A percentile compares a stretch with the other conserved stretches of the same genome.
Evolutionary conservation across 2,888 invertebrate species (phyloP).

Genomic region (Blastobasis lacticolella): DNA sequence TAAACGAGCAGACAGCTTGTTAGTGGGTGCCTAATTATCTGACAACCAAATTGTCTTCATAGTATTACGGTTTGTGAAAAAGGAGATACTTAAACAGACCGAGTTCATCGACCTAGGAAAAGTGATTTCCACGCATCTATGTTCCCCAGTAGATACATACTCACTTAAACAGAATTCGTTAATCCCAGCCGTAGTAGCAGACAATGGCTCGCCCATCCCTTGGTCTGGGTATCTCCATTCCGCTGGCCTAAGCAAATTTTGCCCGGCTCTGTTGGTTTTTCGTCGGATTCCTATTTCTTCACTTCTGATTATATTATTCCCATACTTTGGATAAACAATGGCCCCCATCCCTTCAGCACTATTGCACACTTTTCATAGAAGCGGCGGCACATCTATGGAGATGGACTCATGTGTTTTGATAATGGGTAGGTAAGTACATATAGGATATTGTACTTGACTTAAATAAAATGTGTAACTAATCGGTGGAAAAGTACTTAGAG

Average conservation of each 20-base stretch:
- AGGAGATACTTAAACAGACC: no score
- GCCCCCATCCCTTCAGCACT: constrained; percentile 66
- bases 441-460: no score
- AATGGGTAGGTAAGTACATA: no score
- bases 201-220: constrained; percentile 45
- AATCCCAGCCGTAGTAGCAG: constrained; percentile 35
- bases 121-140: not conserved
- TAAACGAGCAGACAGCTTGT: no score
- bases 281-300: constrained; percentile 71
- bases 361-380: constrained; percentile 42
- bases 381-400: constrained; percentile 35
- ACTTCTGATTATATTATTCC: constrained; percentile 72
- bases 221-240: constrained; percentile 52
- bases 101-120: no score
- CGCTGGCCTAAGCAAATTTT: constrained; percentile 75
- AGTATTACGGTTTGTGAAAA: no score
- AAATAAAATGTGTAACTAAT: no score
- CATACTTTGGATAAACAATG: constrained; percentile 72
- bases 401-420: constrained; percentile 17
- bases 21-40: no score
- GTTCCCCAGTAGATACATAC: not conserved
- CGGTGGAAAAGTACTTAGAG: no score
- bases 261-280: constrained; percentile 68
- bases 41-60: no score
- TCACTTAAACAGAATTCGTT: constrained; percentile 14